A percentile compares a stretch with the other conserved stretches of the same genome.
Conservation (phyloP, 2,888 invertebrate genomes). For the Byasa hedistus region DNA sequence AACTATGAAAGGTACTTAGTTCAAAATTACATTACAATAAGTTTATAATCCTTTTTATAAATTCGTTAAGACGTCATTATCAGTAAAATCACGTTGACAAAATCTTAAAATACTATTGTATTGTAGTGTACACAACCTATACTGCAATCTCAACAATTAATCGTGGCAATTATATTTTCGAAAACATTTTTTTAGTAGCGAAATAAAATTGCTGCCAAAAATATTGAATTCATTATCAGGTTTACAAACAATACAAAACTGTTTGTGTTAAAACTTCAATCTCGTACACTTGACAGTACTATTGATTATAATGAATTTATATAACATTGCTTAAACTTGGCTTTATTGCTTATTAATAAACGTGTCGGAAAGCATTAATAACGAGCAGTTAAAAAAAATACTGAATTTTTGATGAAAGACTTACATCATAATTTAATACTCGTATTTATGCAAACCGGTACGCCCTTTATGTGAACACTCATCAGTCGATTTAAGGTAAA, state of each 20-base stretch:
- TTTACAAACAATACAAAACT: too few species aligned
- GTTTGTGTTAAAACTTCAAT: too few species aligned
- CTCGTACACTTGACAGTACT: too few species aligned
- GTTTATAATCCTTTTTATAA: not conserved
- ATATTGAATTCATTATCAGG: too few species aligned
- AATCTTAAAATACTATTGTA: not conserved
- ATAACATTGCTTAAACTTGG: not conserved
- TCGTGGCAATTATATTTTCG: not conserved
- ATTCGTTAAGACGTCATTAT: not conserved
- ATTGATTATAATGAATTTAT: slow-evolving; percentile 15
- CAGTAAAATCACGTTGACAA: not conserved
- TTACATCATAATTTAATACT: not conserved
- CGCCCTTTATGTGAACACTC: not conserved
- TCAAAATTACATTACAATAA: not conserved
- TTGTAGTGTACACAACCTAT: slow-evolving; percentile 1
- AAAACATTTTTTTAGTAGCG: not conserved
- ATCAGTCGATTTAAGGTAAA: not conserved
- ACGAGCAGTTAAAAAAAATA: not conserved
- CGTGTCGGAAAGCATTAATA: slow-evolving; percentile 4
- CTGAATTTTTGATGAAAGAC: not conserved
- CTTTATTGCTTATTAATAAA: not conserved
- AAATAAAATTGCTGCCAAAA: too few species aligned
- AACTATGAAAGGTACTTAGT: not conserved
- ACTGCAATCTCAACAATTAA: not conserved
- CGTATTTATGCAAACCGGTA: not conserved